phyloP scores from a whole-genome alignment of 1,140 invertebrate species.

The Ectropis grisescens region DNA sequence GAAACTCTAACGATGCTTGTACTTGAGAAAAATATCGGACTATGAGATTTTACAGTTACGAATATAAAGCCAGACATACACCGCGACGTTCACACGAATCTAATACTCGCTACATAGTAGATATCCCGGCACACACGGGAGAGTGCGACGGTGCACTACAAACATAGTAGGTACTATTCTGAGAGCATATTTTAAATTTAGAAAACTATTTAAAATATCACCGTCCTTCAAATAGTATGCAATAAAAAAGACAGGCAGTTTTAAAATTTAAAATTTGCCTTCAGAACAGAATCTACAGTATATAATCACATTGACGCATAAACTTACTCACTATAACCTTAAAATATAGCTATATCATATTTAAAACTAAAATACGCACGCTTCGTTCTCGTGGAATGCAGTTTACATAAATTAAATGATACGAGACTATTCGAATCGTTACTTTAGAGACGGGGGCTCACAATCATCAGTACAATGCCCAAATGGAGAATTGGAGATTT shows the following conservation, averaged over 20 bases:
- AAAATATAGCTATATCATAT: constrained; percentile 36
- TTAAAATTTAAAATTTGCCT: no score
- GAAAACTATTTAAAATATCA: no score
- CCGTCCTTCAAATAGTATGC: no score
- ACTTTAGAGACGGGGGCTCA: constrained; percentile 32
- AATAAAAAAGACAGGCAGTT: no score
- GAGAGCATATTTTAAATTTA: constrained; percentile 17
- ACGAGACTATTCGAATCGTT: constrained; percentile 22
- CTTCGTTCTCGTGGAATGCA: constrained; percentile 62
- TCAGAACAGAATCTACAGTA: no score
- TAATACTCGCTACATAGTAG: constrained; percentile 51
- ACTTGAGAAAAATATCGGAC: constrained; percentile 42
- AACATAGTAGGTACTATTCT: constrained; percentile 20
- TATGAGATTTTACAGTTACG: constrained; percentile 36
- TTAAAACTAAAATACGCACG: constrained; percentile 42
- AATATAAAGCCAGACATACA: constrained; percentile 56
- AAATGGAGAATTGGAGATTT: constrained; percentile 41
- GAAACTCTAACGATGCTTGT: constrained; percentile 32
- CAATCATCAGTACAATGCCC: constrained; percentile 62
- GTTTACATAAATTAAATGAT: constrained; percentile 51
- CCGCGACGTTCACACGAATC: constrained; percentile 55
- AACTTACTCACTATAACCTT: constrained; percentile 50
- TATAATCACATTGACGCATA: constrained; percentile 65
- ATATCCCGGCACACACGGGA: no score
- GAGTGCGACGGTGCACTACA: no score